Base-by-base conservation (phyloP, 2,888 invertebrate genomes). In the Polydrusus pterygomalis region DNA sequence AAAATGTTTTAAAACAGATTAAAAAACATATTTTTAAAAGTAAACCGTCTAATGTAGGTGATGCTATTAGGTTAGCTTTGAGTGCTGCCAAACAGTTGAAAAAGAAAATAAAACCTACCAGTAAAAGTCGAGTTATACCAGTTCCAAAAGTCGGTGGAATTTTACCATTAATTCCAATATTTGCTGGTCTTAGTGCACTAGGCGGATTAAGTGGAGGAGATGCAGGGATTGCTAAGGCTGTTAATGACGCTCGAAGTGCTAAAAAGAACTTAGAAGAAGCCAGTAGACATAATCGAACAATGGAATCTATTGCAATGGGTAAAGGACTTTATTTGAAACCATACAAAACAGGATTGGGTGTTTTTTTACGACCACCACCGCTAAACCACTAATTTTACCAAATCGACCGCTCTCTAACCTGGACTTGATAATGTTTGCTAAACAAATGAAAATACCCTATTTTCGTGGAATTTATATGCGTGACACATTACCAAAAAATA, bases 251-350 rank as follows among this genome's bases (percentile, higher is more conserved):
- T 34, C 30, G 30, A 34, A 34, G 34, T 34, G 34, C 9, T 8
- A 34, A 34, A 34, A 34, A 10, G 8, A 34, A 34, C 1, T 34
- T 34, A 2, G 80, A 78, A 18, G 60, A 74, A 18, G 80, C 79
- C 78, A 65, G 72, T 83, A 15, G 34, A 34, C 34, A 34, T 10
- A 34, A 34, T 34, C 1, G 10, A 34, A 54, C 74, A 20, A 82
- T 82, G 78, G 79, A 83, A 77, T 71, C 74, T 0, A 78, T 82
- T 40, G 79, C 80, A 15, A 15, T 81, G n/a, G 82, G 79, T 9
- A 82, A 79, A 45, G 63, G 68, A 38, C 11, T 74, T 15, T 69
- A 58, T 11, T 51, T 69, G 30, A 69, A 69, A 47, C 54, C 10
- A n/a, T 49, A 56, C 40, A 69, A 69, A 56, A 58, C 11, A 10